phyloP scores from a whole-genome alignment of 2,113 vertebrate genomes.

The Hydrochoerus hydrochaeris region DNA sequence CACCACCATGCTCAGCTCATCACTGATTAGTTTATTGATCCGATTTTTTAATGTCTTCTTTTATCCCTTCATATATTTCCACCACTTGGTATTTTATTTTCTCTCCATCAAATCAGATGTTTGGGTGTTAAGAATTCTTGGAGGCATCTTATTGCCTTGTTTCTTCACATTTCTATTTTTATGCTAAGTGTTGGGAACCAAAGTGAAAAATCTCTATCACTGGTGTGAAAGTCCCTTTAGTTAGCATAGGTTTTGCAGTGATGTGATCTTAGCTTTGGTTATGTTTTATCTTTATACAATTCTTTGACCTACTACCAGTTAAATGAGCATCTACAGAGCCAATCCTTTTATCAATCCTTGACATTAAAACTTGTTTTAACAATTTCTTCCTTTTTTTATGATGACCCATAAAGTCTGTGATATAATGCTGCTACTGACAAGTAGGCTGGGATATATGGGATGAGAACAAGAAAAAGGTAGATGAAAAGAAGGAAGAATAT shows the following conservation, averaged over 20 bases:
- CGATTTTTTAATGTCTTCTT: not conserved
- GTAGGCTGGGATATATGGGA: not conserved
- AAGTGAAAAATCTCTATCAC: not conserved
- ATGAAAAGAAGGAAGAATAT: not conserved
- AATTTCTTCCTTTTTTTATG: not conserved
- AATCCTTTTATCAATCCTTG: not conserved
- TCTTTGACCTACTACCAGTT: not conserved
- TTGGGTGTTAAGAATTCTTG: not conserved
- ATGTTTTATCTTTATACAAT: not conserved
- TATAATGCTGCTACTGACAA: not conserved
- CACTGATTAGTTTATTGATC: not conserved
- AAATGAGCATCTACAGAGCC: not conserved
- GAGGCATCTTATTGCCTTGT: not conserved
- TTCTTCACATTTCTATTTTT: not conserved
- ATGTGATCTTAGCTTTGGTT: not conserved
- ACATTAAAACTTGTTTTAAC: not conserved
- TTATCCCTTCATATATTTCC: not conserved
- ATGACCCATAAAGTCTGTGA: not conserved
- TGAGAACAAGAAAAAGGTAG: not conserved
- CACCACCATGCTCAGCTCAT: not conserved
- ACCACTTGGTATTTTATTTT: not conserved
- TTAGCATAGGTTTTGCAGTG: not conserved
- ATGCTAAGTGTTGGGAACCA: not conserved
- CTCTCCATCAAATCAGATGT: not conserved
- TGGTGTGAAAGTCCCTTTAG: not conserved